Conservation (phyloP, 2,888 invertebrate species). For the Diadegma fenestrale region DNA sequence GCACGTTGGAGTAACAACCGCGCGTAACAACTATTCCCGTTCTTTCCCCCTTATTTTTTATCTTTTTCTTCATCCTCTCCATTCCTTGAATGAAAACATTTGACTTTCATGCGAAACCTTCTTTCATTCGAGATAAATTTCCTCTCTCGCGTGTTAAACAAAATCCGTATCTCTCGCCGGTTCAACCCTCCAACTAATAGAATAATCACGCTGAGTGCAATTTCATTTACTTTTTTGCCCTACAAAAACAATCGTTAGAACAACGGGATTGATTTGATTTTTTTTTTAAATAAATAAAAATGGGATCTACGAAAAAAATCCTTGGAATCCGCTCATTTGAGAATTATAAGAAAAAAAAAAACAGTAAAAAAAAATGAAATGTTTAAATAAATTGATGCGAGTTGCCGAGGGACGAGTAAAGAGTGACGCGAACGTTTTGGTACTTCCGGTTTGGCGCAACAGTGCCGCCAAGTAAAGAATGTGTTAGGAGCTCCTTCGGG, state of each 20-base stretch:
- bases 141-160: constrained; percentile 1
- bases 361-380: constrained; percentile 1
- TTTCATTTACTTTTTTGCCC: background rate
- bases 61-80: constrained; percentile 17
- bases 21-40: background rate
- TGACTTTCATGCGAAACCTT: constrained; percentile 55
- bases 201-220: background rate
- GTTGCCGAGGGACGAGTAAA: background rate
- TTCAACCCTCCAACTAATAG: constrained; percentile 15
- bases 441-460: constrained; percentile 59
- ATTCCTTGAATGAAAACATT: constrained; percentile 57
- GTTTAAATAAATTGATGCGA: background rate
- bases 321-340: background rate
- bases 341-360: background rate
- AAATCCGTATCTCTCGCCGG: constrained; percentile 18
- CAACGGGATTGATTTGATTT: background rate
- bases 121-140: background rate
- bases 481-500: constrained; percentile 60
- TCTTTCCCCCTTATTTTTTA: background rate
- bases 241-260: background rate
- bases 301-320: background rate
- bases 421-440: constrained; percentile 11
- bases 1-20: constrained; percentile 11
- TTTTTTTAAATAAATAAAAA: background rate
- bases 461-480: constrained; percentile 59